Evolutionary conservation across 1,140 invertebrate species (phyloP).

Genomic region (Drosophila melanica): DNA sequence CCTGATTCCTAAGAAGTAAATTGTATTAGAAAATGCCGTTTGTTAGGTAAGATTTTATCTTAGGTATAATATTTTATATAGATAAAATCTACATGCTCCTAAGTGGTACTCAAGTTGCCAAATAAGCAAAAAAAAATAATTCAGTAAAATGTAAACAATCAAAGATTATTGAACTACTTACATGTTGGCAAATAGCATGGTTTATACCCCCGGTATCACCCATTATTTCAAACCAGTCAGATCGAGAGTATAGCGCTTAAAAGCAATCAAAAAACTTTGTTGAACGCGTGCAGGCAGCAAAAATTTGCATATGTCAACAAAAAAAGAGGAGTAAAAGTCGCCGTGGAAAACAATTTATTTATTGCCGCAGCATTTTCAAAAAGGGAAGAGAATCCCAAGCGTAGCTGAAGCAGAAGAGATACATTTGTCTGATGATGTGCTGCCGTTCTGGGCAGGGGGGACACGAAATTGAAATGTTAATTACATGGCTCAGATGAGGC

Average conservation of each 20-base stretch:
- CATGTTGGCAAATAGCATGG: conserved; percentile 46
- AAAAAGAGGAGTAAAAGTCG: conserved; percentile 63
- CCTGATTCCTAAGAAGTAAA: too few species aligned
- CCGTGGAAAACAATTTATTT: conserved; percentile 71
- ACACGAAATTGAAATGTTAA: conserved; percentile 81
- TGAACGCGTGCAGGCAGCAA: conserved; percentile 49
- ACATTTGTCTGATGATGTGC: conserved; percentile 68
- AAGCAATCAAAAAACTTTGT: conserved; percentile 69
- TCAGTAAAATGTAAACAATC: conserved; percentile 56
- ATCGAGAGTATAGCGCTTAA: conserved; percentile 36
- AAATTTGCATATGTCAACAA: conserved; percentile 84
- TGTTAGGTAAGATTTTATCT: too few species aligned
- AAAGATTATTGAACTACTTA: conserved; percentile 41
- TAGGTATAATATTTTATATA: neutral
- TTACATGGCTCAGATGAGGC: conserved; percentile 53
- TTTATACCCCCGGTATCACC: neutral
- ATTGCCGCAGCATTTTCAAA: conserved; percentile 43
- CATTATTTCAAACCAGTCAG: neutral
- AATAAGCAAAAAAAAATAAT: conserved; percentile 54
- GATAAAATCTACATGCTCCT: neutral
- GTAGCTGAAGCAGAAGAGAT: conserved; percentile 70
- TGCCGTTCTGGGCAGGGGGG: too few species aligned
- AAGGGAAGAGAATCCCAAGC: conserved; percentile 3
- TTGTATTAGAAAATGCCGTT: too few species aligned
- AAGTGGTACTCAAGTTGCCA: neutral